A percentile compares a stretch with the other conserved stretches of the same genome.
Conservation (phyloP, 1,140 invertebrate species). For the Frieseomelitta varia region DNA sequence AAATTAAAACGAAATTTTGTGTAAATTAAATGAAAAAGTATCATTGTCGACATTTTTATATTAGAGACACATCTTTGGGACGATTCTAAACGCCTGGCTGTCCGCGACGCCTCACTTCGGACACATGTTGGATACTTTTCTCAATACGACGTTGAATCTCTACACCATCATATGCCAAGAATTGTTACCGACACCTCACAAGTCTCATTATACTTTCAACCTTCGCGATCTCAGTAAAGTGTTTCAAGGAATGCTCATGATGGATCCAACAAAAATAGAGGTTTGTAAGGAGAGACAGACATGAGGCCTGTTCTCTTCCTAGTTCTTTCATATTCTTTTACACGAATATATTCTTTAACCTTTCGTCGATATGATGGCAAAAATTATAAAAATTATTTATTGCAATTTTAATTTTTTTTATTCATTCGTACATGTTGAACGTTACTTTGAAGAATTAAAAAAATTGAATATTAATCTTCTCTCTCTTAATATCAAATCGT, state of each 20-base stretch:
- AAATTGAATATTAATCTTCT: no score
- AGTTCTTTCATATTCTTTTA: no score
- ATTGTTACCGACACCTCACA: conserved; percentile 86
- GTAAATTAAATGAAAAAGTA: not conserved
- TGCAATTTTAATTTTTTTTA: no score
- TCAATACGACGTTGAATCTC: conserved; percentile 85
- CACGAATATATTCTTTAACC: no score
- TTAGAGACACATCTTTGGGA: conserved; percentile 86
- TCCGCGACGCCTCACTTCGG: conserved; percentile 74
- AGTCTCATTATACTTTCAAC: conserved; percentile 89
- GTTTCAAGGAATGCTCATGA: conserved; percentile 89
- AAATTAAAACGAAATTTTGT: no score
- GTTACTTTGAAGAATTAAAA: no score
- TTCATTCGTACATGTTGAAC: no score
- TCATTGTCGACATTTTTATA: not conserved
- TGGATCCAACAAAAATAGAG: conserved; percentile 80
- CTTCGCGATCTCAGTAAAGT: conserved; percentile 88
- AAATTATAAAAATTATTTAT: no score
- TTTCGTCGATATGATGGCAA: no score
- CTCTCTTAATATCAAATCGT: no score
- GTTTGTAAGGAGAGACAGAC: conserved; percentile 69
- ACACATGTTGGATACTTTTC: conserved; percentile 79
- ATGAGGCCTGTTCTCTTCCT: no score
- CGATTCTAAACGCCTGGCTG: conserved; percentile 87
- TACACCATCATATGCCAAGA: conserved; percentile 84